Base-by-base conservation (phyloP, 2,113 vertebrate genomes). In the Gavialis gangeticus region DNA sequence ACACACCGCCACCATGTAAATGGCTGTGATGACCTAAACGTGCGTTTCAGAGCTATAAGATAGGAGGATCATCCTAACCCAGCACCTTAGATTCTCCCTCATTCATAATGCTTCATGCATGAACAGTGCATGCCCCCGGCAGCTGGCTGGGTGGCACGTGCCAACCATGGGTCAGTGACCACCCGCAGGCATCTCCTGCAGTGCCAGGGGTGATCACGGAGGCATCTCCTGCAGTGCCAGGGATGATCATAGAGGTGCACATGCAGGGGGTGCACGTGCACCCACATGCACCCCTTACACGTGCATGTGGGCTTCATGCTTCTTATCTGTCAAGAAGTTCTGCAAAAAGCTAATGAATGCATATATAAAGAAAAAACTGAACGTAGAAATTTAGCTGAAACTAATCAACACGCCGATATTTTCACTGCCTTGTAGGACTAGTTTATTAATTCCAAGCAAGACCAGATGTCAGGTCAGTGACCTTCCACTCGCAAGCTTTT, bases 91-190 rank as follows among this genome's bases (percentile, higher is more conserved):
- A 19, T 54, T 59, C 16, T 5, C 5, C 6, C 10, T 17, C 28
- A 2, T 10, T 12, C 4, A 16, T 16, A 67, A 63, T 0, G 1
- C 12, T 64, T 3, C 7, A 17, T 3, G 4, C 46, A 46, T 46
- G 46, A 46, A 46, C 46, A 46, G 46, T 9, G 46, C 46, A 46
- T 46, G 46, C 2, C 46, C 46, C 46, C 46, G 9, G 46, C 46
- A 9, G 46, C 46, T 46, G 46, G 46, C 7, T 6, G 46, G 46
- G 46, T 46, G 46, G 46, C 46, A 46, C 46, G 46, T 46, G 46
- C 46, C 46, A 46, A 46, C 46, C 46, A 46, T 46, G 46, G 46
- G 46, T 46, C 46, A 9, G 7, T 46, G 46, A 46, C 46, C 46
- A 46, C 46, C 46, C 7, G 46, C 46, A 46, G 46, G 46, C 46